Percentiles rank a stretch among this genome's conserved stretches.
These are phyloP conservation scores for Rhopalosiphum maidis DNA, from an alignment of 1,140 invertebrate genomes.

Conservation along the genomic window DNA sequence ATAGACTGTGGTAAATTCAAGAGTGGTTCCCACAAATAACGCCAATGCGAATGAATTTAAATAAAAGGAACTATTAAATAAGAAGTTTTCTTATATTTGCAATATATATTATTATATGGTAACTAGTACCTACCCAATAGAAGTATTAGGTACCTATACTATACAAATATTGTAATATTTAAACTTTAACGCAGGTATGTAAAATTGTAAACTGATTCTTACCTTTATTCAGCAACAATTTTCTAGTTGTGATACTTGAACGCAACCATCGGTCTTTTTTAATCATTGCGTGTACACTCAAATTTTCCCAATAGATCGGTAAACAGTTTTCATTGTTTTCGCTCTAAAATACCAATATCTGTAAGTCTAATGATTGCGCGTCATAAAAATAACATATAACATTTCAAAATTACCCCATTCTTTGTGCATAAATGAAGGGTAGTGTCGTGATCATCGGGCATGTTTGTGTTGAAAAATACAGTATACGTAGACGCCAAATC, in stretches of 20 bases:
- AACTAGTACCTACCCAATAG: no score
- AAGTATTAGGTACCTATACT: no score
- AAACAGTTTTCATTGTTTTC: neutral
- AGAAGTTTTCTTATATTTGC: no score
- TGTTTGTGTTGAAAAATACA: constrained; percentile 11
- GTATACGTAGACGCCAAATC: constrained; percentile 22
- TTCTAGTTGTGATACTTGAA: neutral
- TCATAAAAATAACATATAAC: no score
- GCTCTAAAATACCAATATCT: neutral
- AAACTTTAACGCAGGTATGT: neutral
- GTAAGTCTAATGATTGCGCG: neutral
- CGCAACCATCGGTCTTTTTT: constrained; percentile 43
- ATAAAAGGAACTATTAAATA: no score
- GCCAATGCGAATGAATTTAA: no score
- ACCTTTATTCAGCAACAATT: constrained; percentile 45
- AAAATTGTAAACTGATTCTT: neutral
- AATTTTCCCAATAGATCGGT: constrained; percentile 33
- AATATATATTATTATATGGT: no score
- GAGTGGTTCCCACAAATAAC: no score
- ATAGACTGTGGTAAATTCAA: no score
- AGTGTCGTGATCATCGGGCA: neutral
- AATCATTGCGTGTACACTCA: constrained; percentile 11
- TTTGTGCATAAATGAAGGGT: neutral
- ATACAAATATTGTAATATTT: neutral
- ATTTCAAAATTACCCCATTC: neutral